Percentiles rank a stretch among this genome's conserved stretches.
Conservation (phyloP, 2,888 invertebrate genomes). For the Sphaerophoria rueppellii region DNA sequence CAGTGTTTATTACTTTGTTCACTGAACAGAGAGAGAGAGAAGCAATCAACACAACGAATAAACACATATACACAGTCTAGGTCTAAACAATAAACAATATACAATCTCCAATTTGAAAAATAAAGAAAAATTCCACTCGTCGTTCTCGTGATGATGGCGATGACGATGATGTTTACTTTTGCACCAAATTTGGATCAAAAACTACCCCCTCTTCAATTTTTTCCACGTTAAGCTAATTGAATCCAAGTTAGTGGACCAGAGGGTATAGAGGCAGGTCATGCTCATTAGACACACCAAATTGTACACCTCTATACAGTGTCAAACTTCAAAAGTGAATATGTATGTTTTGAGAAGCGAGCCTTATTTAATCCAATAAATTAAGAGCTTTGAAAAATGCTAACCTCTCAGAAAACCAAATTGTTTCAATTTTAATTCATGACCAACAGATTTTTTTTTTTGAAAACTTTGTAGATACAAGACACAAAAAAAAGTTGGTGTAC, state of each 20-base stretch:
- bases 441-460: background rate
- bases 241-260: background rate
- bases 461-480: too few relatives aligned
- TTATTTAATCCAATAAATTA: conserved; percentile 7
- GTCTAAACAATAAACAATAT: background rate
- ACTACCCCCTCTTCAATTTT: conserved; percentile 27
- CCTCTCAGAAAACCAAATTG: background rate
- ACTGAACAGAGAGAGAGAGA: conserved; percentile 34
- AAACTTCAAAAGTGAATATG: too few relatives aligned
- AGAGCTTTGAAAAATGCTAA: conserved; percentile 14
- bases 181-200: conserved; percentile 54
- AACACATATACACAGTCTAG: conserved; percentile 25
- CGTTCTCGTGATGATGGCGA: conserved; percentile 55
- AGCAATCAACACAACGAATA: conserved; percentile 43
- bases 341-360: background rate
- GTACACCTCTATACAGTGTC: background rate
- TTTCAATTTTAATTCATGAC: conserved; percentile 24
- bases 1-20: conserved; percentile 47
- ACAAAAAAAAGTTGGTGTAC: conserved; percentile 34
- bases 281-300: conserved; percentile 43
- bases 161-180: background rate
- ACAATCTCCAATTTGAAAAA: conserved; percentile 30
- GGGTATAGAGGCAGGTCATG: conserved; percentile 66
- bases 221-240: conserved; percentile 43
- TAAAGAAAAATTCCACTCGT: conserved; percentile 40